These are phyloP conservation scores for Temnothorax ravouxi DNA, from an alignment of 2,888 invertebrate genomes.

Conservation along the genomic window DNA sequence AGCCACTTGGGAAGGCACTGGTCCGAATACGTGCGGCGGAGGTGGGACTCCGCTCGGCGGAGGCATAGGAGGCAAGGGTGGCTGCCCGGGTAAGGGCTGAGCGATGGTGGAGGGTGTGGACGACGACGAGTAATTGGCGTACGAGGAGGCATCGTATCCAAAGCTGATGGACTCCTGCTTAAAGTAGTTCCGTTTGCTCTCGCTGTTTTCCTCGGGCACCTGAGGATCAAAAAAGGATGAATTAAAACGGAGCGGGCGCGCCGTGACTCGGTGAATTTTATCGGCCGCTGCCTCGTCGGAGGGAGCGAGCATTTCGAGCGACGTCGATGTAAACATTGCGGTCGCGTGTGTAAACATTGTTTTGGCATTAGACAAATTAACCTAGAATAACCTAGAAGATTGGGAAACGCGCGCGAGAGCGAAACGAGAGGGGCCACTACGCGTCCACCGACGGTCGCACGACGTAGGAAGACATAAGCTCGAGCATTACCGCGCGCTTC, in stretches of 20 bases:
- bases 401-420: not conserved
- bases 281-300: too few relatives aligned
- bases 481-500: conserved; percentile 74
- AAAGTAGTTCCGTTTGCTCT: conserved; percentile 74
- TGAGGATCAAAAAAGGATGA: conserved; percentile 63
- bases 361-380: conserved; percentile 57
- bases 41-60: conserved; percentile 83
- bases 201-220: conserved; percentile 79
- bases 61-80: conserved; percentile 85
- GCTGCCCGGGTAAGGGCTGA: conserved; percentile 85
- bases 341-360: conserved; percentile 32
- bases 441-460: conserved; percentile 43
- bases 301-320: too few relatives aligned
- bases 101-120: conserved; percentile 77
- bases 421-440: conserved; percentile 53
- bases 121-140: conserved; percentile 78
- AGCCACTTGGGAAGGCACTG: conserved; percentile 81
- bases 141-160: conserved; percentile 79
- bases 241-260: conserved; percentile 58
- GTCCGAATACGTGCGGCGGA: conserved; percentile 81
- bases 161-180: conserved; percentile 80
- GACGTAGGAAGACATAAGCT: not conserved
- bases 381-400: conserved; percentile 52
- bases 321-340: not conserved
- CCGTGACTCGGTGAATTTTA: not conserved